Conservation (phyloP, 2,797 vertebrate genomes). For the Cichlasoma orientale region DNA sequence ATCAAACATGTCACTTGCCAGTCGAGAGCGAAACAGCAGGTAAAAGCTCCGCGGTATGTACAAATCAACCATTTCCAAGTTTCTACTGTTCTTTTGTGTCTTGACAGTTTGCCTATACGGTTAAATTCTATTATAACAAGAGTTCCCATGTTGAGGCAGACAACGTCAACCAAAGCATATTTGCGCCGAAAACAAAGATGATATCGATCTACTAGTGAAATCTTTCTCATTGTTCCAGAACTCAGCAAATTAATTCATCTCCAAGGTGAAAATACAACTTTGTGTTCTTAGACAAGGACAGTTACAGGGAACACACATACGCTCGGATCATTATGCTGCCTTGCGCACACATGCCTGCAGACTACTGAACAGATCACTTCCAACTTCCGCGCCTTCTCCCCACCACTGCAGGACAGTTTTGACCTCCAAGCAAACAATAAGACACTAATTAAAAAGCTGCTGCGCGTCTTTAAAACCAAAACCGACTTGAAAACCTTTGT, state of each 20-base stretch:
- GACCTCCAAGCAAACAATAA: constrained; percentile 29
- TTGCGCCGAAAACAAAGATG: not conserved
- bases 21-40: constrained; percentile 74
- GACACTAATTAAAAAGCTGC: constrained; percentile 15
- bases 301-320: constrained; percentile 17
- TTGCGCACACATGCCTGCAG: constrained; percentile 18
- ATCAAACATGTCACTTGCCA: constrained; percentile 85
- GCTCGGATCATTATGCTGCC: constrained; percentile 27
- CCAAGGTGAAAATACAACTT: constrained; percentile 50
- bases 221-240: not conserved
- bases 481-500: constrained; percentile 18
- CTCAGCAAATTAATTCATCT: constrained; percentile 19
- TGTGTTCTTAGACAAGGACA: constrained; percentile 40
- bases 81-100: not conserved
- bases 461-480: not conserved
- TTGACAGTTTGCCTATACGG: not conserved
- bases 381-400: constrained; percentile 10
- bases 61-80: constrained; percentile 20
- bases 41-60: constrained; percentile 19
- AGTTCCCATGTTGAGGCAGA: not conserved
- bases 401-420: constrained; percentile 9
- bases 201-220: not conserved
- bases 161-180: not conserved
- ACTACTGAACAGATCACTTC: constrained; percentile 39
- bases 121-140: not conserved